These are phyloP conservation scores for Heliconius eleuchia DNA, from an alignment of 1,140 invertebrate genomes.

Conservation along the genomic window DNA sequence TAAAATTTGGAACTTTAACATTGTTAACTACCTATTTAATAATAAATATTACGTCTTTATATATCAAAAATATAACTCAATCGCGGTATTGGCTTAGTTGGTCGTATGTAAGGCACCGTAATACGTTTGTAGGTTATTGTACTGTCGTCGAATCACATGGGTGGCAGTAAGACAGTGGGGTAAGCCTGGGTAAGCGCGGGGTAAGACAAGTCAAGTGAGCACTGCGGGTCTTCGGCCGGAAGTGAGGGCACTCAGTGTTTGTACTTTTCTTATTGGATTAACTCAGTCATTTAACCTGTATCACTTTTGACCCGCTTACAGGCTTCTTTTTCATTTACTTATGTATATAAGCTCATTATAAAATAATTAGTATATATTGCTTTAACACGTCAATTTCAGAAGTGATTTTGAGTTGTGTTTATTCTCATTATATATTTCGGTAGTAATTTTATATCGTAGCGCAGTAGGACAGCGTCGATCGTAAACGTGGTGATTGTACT, in stretches of 20 bases:
- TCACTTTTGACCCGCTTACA: slow-evolving; percentile 75
- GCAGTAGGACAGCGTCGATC: no score
- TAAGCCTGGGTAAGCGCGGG: slow-evolving; percentile 37
- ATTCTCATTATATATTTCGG: no score
- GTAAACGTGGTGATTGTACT: no score
- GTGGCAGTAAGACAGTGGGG: slow-evolving; percentile 76
- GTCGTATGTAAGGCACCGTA: slow-evolving; percentile 30
- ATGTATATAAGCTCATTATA: slow-evolving; percentile 43
- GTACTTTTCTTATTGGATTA: slow-evolving; percentile 80
- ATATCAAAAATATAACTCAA: neutral
- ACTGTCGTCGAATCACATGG: slow-evolving; percentile 51
- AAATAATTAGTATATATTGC: slow-evolving; percentile 39
- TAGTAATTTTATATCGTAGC: no score
- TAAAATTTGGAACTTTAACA: neutral
- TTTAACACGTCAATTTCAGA: slow-evolving; percentile 23
- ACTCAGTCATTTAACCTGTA: slow-evolving; percentile 76
- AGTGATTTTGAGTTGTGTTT: neutral
- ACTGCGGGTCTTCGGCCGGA: slow-evolving; percentile 76
- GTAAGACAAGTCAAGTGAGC: slow-evolving; percentile 71
- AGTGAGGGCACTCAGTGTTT: slow-evolving; percentile 76
- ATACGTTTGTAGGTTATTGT: slow-evolving; percentile 46
- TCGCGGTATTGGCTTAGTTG: neutral
- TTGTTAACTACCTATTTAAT: neutral
- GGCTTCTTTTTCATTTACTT: slow-evolving; percentile 61
- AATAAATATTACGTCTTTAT: neutral